Evolutionary conservation across 2,113 vertebrate genomes (phyloP).

Genomic region (Turnix velox): DNA sequence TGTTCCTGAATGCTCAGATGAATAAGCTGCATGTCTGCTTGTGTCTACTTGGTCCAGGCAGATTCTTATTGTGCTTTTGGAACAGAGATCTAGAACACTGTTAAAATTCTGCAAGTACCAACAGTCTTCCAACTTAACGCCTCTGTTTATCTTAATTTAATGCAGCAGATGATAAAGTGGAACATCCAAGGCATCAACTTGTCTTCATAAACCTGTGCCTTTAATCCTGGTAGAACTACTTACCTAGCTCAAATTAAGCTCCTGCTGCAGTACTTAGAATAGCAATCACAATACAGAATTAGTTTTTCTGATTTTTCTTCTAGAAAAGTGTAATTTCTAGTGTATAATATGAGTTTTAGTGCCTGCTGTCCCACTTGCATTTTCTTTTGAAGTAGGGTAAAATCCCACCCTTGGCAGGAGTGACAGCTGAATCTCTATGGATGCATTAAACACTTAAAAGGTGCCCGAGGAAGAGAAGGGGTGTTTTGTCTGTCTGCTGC

Average conservation of each 20-base stretch:
- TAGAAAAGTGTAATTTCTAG: background rate
- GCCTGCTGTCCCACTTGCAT: background rate
- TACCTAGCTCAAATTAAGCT: background rate
- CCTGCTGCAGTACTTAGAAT: background rate
- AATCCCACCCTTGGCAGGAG: background rate
- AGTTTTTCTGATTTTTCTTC: background rate
- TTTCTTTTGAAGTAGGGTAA: background rate
- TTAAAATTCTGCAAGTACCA: background rate
- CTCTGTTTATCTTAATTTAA: background rate
- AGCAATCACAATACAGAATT: background rate
- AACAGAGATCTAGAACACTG: background rate
- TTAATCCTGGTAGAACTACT: background rate
- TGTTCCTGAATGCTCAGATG: background rate
- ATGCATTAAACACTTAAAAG: background rate
- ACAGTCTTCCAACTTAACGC: background rate
- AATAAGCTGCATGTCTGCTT: background rate
- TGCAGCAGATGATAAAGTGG: background rate
- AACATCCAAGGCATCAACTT: background rate
- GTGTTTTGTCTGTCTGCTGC: background rate
- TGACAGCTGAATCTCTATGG: background rate
- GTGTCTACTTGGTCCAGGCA: background rate
- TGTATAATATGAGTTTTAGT: background rate
- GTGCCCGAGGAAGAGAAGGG: background rate
- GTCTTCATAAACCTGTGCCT: background rate
- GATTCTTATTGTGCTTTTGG: background rate